Evolutionary conservation across 1,140 invertebrate genomes (phyloP), one percentile per base, ranked within the genome.

Genomic region (Solenopsis fugax): DNA sequence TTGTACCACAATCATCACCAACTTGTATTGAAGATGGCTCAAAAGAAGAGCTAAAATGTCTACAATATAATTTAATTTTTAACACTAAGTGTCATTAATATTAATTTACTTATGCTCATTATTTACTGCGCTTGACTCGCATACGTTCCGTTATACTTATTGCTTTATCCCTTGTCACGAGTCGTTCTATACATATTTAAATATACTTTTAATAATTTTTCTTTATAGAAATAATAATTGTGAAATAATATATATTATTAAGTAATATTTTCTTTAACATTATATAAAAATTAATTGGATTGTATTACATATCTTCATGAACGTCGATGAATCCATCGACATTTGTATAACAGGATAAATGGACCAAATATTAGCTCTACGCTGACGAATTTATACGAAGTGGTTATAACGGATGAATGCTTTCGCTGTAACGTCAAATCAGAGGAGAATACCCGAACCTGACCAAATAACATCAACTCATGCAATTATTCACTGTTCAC

Each of bases 301-400:
- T 29, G 45, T 16, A 48, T 24, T 76, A 48, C 18, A 54, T 81
- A 73, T 72, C 6, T 2, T 72, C 7, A 16, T 18, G 13, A 24
- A 50, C 10, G 4, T 2, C n/a, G 13, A 21, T 34, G 24, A 24
- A 60, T 72, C 4, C 50, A 45, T 1, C 37, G 5, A 10, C 18
- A 21, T 82, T 82, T 52, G 24, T 72, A 24, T 56, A 45, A n/a
- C 24, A 6, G 18, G 24, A 48, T 75, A 37, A 84, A 84, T 73
- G 41, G 56, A 48, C 13, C 3, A 37, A 67, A 80, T 80, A 75
- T 82, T 82, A 73, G 41, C 41, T 81, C 10, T 29, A 45, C n/a
- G 21, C 78, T 82, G 67, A 72, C 18, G 24, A 58, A 72, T 84
- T 73, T 73, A 84, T 60, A 60, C 41, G 24, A 78, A 54, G 12